A percentile compares a stretch with the other conserved stretches of the same genome.
phyloP scores from a whole-genome alignment of 2,113 vertebrate species.

The Dicerorhinus sumatrensis region DNA sequence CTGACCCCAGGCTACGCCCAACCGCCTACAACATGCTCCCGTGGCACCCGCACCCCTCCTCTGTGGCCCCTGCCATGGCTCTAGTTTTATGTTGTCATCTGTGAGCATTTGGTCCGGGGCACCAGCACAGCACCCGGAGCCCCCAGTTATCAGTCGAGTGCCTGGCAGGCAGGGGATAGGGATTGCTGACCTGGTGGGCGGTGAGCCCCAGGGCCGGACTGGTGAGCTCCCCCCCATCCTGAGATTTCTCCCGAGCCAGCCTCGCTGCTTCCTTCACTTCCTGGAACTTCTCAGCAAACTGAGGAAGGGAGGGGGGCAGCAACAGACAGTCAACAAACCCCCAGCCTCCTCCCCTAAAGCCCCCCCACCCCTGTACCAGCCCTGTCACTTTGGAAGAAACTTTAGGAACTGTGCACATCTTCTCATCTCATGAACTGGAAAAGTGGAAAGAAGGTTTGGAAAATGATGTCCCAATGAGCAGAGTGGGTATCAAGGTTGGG shows the following conservation, averaged over 20 bases:
- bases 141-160: neutral
- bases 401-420: rapidly evolving
- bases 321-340: neutral
- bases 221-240: slow-evolving; percentile 96
- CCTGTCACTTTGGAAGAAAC: neutral
- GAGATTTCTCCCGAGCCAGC: slow-evolving; percentile 94
- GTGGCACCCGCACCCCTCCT: neutral
- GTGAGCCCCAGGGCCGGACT: slow-evolving; percentile 92
- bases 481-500: neutral
- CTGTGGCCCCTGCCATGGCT: neutral
- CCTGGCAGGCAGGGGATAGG: slow-evolving; percentile 31
- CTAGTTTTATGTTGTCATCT: neutral
- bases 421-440: neutral
- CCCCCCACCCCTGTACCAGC: neutral
- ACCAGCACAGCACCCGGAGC: neutral
- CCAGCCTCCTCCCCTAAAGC: neutral
- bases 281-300: slow-evolving; percentile 97
- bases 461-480: neutral
- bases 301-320: neutral
- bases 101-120: neutral
- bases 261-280: slow-evolving; percentile 96
- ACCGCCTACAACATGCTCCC: too few species aligned
- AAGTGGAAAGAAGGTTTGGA: neutral
- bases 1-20: neutral
- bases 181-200: slow-evolving; percentile 93